These are phyloP conservation scores for Phoeniculus purpureus DNA, from an alignment of 2,797 vertebrate genomes.

Conservation along the genomic window DNA sequence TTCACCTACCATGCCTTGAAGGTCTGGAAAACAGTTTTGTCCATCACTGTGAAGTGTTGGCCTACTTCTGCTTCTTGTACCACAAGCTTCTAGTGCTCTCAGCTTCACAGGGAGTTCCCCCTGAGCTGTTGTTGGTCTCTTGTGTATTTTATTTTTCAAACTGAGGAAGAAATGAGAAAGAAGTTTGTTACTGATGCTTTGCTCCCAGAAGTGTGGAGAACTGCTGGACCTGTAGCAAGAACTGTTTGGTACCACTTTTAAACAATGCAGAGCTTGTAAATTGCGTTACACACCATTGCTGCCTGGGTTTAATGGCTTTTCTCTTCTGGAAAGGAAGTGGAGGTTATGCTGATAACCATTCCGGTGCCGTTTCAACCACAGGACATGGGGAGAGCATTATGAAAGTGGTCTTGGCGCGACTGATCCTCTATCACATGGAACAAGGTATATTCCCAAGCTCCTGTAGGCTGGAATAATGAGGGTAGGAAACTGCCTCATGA, in stretches of 20 bases:
- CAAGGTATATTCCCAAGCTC: conserved; percentile 83
- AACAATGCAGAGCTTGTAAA: neutral
- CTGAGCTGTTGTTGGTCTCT: neutral
- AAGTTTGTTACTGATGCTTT: neutral
- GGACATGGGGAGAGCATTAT: conserved; percentile 96
- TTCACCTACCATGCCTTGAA: neutral
- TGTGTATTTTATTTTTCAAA: neutral
- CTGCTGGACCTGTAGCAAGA: neutral
- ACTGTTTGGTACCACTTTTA: neutral
- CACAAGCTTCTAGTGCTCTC: neutral
- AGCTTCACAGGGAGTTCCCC: neutral
- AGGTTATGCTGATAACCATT: conserved; percentile 90
- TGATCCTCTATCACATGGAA: conserved; percentile 89
- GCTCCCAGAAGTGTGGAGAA: neutral
- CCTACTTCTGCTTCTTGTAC: neutral
- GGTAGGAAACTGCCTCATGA: neutral
- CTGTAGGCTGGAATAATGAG: neutral
- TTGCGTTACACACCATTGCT: neutral
- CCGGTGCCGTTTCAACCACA: conserved; percentile 90
- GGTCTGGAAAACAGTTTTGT: neutral
- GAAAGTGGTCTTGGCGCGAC: conserved; percentile 90
- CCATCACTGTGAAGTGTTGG: neutral
- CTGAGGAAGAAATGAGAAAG: neutral
- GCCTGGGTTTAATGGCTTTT: neutral
- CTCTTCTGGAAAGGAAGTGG: conserved; percentile 83